Evolutionary conservation across 2,113 vertebrate genomes (phyloP).

Genomic region (Melanostigma gelatinosum): DNA sequence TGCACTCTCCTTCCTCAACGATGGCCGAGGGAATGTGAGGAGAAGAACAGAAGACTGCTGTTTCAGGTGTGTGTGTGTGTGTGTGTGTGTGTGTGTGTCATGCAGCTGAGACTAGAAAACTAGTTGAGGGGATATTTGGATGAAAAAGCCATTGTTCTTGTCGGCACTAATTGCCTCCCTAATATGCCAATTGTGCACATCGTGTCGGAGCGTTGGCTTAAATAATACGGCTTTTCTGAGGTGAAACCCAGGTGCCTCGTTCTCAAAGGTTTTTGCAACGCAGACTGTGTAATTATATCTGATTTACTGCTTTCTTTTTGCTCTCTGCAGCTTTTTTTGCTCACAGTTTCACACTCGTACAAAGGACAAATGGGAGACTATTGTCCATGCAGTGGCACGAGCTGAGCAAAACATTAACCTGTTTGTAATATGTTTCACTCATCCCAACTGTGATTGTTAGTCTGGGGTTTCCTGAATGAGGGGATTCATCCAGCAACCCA

Average conservation of each 20-base stretch:
- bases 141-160: constrained; percentile 57
- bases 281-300: constrained; percentile 45
- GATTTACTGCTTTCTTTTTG: constrained; percentile 50
- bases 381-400: constrained; percentile 6
- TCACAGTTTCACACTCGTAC: constrained; percentile 1
- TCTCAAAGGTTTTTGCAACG: constrained; percentile 52
- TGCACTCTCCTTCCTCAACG: constrained; percentile 34
- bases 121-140: constrained; percentile 32
- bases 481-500: constrained; percentile 21
- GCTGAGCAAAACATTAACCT: constrained; percentile 24
- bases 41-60: constrained; percentile 33
- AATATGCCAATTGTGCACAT: constrained; percentile 57
- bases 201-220: constrained; percentile 40
- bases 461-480: constrained; percentile 10
- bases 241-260: constrained; percentile 55
- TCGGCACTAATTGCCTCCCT: constrained; percentile 56
- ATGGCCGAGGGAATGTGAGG: constrained; percentile 40
- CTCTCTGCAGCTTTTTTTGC: constrained; percentile 39
- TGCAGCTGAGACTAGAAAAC: constrained; percentile 34
- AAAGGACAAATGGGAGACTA: background rate
- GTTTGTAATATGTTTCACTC: constrained; percentile 6
- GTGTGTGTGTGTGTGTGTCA: constrained; percentile 15
- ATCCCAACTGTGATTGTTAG: background rate
- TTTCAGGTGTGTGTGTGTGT: constrained; percentile 26
- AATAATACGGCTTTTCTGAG: constrained; percentile 36